Percentiles rank a stretch among this genome's conserved stretches.
phyloP scores from a whole-genome alignment of 92 coral and sea anemone genomes.

The Muricea muricata region DNA sequence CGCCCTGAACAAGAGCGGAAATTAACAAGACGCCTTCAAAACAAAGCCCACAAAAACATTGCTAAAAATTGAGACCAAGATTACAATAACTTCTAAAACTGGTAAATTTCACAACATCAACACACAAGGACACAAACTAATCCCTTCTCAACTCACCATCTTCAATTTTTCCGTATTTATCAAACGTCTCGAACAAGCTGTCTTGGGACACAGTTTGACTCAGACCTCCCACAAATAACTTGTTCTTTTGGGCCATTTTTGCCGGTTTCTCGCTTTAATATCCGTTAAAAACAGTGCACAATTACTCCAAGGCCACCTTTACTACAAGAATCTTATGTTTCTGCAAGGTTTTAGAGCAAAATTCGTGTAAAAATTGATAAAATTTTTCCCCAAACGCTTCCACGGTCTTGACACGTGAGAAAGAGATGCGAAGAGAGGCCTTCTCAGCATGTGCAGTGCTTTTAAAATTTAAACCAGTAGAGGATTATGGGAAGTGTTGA shows the following conservation, averaged over 20 bases:
- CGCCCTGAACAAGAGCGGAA: background rate
- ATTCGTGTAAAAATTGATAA: background rate
- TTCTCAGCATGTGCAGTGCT: background rate
- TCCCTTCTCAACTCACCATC: conserved; percentile 24
- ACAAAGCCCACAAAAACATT: no score
- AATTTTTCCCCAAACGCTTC: background rate
- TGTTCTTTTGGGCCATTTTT: conserved; percentile 57
- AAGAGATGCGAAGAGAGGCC: background rate
- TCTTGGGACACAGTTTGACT: conserved; percentile 19
- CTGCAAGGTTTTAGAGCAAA: background rate
- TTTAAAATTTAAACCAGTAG: background rate
- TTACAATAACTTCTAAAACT: background rate
- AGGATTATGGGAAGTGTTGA: background rate
- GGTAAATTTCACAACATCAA: background rate
- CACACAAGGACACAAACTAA: background rate
- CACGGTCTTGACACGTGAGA: background rate
- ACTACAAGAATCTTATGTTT: background rate
- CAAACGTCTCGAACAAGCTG: conserved; percentile 17
- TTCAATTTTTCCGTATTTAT: conserved; percentile 35
- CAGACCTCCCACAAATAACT: conserved; percentile 85
- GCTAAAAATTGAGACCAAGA: background rate
- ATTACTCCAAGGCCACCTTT: background rate
- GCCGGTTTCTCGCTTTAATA: no score
- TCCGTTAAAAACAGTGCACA: background rate
- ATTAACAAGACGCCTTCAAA: no score